Percentiles rank a stretch among this genome's conserved stretches.
These are phyloP conservation scores for Sinella curviseta DNA, from an alignment of 1,140 invertebrate species.

Conservation along the genomic window DNA sequence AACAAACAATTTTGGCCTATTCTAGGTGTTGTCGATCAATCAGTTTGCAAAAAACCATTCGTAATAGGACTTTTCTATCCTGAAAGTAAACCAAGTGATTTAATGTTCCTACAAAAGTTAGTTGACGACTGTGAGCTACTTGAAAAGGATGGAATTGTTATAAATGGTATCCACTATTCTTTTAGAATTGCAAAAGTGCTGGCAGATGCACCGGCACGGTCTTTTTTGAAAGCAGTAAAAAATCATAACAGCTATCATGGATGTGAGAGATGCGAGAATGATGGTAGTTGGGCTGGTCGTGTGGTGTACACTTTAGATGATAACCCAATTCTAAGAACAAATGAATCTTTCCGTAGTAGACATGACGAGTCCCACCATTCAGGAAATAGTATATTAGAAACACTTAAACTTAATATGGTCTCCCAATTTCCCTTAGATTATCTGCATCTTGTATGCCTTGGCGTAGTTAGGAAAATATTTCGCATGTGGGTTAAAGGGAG, in stretches of 20 bases:
- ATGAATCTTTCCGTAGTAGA: not conserved
- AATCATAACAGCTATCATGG: constrained; percentile 5
- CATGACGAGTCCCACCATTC: not conserved
- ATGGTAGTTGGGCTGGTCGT: not conserved
- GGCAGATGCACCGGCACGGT: constrained; percentile 22
- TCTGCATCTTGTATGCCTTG: constrained; percentile 19
- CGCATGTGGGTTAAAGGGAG: constrained; percentile 15
- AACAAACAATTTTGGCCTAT: constrained; percentile 31
- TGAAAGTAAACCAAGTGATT: not conserved
- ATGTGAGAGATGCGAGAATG: constrained; percentile 1
- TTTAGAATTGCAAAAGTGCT: constrained; percentile 15
- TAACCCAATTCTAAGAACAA: not conserved
- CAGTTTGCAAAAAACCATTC: not conserved
- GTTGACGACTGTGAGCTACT: not conserved
- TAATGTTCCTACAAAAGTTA: not conserved
- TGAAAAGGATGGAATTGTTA: not conserved
- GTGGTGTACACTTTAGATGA: not conserved
- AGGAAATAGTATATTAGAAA: not conserved
- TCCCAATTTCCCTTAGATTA: constrained; percentile 12
- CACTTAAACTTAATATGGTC: not conserved
- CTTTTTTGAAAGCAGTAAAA: not conserved
- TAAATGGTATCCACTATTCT: not conserved
- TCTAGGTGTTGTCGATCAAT: not conserved
- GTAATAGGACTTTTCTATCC: not conserved
- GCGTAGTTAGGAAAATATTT: constrained; percentile 4